Percentiles rank a stretch among this genome's conserved stretches.
phyloP scores from a whole-genome alignment of 2,888 invertebrate genomes.

The Pollenia griseotomentosa region DNA sequence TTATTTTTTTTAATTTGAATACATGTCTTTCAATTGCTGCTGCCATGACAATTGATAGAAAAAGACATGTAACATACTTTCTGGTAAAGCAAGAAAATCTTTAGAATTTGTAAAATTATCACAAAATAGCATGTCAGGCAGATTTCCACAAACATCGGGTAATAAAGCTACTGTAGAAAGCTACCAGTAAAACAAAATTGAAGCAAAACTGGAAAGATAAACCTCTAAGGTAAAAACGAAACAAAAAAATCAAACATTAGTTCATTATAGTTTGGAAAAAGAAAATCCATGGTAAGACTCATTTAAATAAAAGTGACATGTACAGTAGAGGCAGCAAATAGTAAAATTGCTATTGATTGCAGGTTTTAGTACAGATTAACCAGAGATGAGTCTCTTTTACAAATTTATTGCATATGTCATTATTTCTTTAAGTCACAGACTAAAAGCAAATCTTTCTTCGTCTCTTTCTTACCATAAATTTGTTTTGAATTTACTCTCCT shows the following conservation, averaged over 20 bases:
- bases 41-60: constrained; percentile 47
- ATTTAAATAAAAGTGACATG: constrained; percentile 68
- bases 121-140: constrained; percentile 47
- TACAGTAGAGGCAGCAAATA: constrained; percentile 14
- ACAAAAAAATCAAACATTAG: constrained; percentile 19
- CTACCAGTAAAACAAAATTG: background rate
- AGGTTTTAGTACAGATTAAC: constrained; percentile 29
- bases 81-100: background rate
- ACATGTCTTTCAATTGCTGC: constrained; percentile 49
- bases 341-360: background rate
- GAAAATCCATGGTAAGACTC: constrained; percentile 38
- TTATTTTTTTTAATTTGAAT: constrained; percentile 50
- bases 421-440: constrained; percentile 34
- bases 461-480: constrained; percentile 18
- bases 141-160: constrained; percentile 20
- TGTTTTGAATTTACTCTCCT: background rate
- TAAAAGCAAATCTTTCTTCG: constrained; percentile 9
- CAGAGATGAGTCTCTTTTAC: constrained; percentile 16
- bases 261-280: constrained; percentile 2
- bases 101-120: constrained; percentile 47
- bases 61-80: constrained; percentile 21
- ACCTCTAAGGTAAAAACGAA: background rate
- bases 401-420: constrained; percentile 60
- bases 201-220: background rate
- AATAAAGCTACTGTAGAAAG: constrained; percentile 55